Percentiles rank a stretch among this genome's conserved stretches.
These are phyloP conservation scores for Sclerodermus sp. DNA, from an alignment of 2,888 invertebrate genomes.

Conservation along the genomic window DNA sequence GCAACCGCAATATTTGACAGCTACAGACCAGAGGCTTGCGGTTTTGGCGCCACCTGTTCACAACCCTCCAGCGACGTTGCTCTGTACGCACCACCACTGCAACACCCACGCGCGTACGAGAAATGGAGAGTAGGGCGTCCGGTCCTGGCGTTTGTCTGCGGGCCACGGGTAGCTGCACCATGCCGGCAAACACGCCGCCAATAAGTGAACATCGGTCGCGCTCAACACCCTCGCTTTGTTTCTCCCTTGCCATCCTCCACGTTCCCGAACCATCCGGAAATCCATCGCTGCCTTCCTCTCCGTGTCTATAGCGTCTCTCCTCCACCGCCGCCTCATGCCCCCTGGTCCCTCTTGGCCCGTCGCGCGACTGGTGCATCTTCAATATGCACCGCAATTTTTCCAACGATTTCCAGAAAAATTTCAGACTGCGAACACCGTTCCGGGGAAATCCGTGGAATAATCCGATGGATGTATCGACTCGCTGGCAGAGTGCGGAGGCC, in stretches of 20 bases:
- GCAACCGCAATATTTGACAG: conserved; percentile 56
- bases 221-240: conserved; percentile 46
- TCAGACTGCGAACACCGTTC: too few relatives aligned
- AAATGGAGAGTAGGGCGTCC: background rate
- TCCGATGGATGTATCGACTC: too few relatives aligned
- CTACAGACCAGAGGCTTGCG: conserved; percentile 43
- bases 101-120: conserved; percentile 15
- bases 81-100: conserved; percentile 7
- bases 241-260: conserved; percentile 27
- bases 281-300: conserved; percentile 12
- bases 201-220: conserved; percentile 57
- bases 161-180: conserved; percentile 45
- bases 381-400: too few relatives aligned
- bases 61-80: conserved; percentile 23
- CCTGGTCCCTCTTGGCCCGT: too few relatives aligned
- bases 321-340: background rate
- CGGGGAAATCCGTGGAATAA: too few relatives aligned
- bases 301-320: too few relatives aligned
- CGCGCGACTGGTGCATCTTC: too few relatives aligned
- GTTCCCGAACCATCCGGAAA: conserved; percentile 20
- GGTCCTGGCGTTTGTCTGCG: conserved; percentile 36
- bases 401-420: too few relatives aligned
- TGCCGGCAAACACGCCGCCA: conserved; percentile 57
- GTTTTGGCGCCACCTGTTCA: conserved; percentile 55
- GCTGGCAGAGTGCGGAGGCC: too few relatives aligned